Evolutionary conservation across 2,797 vertebrate genomes (phyloP), one percentile per base, ranked within the genome.

Genomic region (Anableps anableps): DNA sequence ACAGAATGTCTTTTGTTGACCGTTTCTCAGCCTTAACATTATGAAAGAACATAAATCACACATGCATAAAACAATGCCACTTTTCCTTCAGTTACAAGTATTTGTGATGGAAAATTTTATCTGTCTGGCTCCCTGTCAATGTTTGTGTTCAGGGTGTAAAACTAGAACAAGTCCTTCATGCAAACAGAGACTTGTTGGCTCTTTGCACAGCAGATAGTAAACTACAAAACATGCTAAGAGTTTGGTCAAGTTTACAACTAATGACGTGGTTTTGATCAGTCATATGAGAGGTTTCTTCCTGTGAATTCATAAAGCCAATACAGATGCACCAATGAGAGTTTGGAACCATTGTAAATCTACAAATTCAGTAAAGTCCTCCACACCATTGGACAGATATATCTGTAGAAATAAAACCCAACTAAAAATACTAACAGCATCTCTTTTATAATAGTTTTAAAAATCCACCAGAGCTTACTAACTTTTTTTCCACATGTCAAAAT

Each of bases 71-170:
- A 72, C 29, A 72, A 7, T 50, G 9, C 16, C 45, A 73, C 17
- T 43, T 29, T 5, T 5, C 17, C 6, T 66, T 1, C 38, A 38
- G 43, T 26, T 47, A 64, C 17, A 5, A 36, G 60, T 36, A 17
- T 29, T 14, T 31, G 1, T 31, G 58, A 14, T n/a, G n/a, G n/a
- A n/a, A n/a, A n/a, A 0, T 5, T 17, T 16, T 29, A n/a, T 48
- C 19, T 1, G 4, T 34, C 21, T 17, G 3, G 36, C 51, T 14
- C 31, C 17, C 34, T 41, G 51, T 8, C 38, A 45, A 21, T 86
- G 83, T 90, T 87, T 89, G 87, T 58, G 11, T 80, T 85, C 50
- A 13, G 81, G 87, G 83, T 55, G 83, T 38, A 47, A 71, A 72
- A 58, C 13, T 14, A 2, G 47, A 60, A 29, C 51, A 78, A 6